Conservation (phyloP, 2,888 invertebrate genomes). For the Acrobasis suavella region DNA sequence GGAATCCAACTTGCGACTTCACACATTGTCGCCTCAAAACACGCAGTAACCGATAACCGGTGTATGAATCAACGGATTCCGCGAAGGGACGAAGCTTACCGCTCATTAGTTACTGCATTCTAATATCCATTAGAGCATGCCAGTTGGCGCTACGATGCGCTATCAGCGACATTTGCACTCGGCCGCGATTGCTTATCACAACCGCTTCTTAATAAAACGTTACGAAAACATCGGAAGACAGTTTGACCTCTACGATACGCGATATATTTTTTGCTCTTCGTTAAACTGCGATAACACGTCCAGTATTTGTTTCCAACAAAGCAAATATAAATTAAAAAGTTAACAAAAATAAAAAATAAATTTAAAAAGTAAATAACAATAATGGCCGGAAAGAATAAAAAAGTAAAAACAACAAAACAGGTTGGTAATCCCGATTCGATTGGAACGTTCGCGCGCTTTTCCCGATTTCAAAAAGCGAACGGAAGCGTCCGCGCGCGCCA, state of each 20-base stretch:
- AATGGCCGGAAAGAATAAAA: constrained; percentile 32
- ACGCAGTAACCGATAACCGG: constrained; percentile 65
- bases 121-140: constrained; percentile 36
- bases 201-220: constrained; percentile 56
- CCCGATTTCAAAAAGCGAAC: constrained; percentile 48
- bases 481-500: constrained; percentile 74
- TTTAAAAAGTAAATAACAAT: constrained; percentile 32
- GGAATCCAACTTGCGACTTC: constrained; percentile 79
- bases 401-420: constrained; percentile 29
- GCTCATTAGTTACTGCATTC: constrained; percentile 42
- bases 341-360: neutral
- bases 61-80: constrained; percentile 78
- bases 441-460: constrained; percentile 61
- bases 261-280: constrained; percentile 36
- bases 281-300: constrained; percentile 2
- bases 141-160: constrained; percentile 40
- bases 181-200: constrained; percentile 70
- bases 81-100: constrained; percentile 66
- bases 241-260: constrained; percentile 58
- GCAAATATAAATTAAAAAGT: neutral
- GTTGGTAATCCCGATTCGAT: constrained; percentile 32
- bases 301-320: constrained; percentile 27
- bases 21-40: constrained; percentile 61
- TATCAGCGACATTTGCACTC: constrained; percentile 76
- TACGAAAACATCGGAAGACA: constrained; percentile 48